Percentiles rank a stretch among this genome's conserved stretches.
Conservation (phyloP, 2,797 vertebrate genomes). For the Eulemur albifrons region DNA sequence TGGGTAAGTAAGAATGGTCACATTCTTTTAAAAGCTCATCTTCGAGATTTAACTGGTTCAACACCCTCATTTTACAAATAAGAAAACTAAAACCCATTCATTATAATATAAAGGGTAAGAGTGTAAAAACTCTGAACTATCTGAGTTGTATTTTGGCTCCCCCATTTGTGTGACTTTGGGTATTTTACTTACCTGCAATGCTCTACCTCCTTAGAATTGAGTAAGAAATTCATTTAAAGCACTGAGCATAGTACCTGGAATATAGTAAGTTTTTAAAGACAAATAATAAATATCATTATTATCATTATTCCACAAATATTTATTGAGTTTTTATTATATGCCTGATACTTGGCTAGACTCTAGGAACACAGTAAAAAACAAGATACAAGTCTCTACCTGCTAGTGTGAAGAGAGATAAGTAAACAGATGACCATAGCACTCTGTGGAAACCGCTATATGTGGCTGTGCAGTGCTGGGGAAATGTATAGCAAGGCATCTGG, state of each 20-base stretch:
- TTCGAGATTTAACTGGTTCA: conserved; percentile 8
- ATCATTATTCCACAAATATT: not conserved
- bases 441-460: not conserved
- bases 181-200: not conserved
- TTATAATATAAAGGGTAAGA: not conserved
- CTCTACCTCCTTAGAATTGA: conserved; percentile 3
- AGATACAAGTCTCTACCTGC: not conserved
- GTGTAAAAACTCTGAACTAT: not conserved
- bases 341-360: not conserved
- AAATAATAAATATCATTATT: not conserved
- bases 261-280: not conserved
- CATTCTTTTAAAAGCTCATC: conserved; percentile 8
- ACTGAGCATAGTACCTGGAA: not conserved
- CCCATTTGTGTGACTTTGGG: not conserved
- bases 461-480: not conserved
- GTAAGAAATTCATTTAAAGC: conserved; percentile 18
- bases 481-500: not conserved
- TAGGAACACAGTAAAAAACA: not conserved
- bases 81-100: not conserved
- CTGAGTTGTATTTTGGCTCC: not conserved
- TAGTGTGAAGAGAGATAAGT: not conserved
- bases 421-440: not conserved
- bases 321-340: not conserved
- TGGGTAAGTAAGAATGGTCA: not conserved
- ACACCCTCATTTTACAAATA: not conserved